Evolutionary conservation across 64 coral and sea anemone genomes (phyloP).

Genomic region (Catalaphyllia jardinei): DNA sequence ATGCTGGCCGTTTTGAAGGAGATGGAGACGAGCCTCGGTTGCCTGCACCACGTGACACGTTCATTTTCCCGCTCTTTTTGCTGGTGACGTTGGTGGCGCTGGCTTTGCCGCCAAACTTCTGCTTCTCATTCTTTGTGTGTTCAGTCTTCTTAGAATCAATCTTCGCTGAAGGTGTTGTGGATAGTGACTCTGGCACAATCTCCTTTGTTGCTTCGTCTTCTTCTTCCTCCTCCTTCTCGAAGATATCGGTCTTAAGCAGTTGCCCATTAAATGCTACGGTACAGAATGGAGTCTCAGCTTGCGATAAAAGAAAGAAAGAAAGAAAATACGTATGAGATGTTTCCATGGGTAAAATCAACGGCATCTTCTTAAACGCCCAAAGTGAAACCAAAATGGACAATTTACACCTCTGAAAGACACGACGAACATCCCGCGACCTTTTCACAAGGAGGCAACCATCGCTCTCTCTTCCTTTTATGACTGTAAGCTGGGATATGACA

Average conservation of each 20-base stretch:
- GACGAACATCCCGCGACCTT: no score
- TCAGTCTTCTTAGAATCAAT: slow-evolving; percentile 19
- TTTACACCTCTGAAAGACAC: no score
- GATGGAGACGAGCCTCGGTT: background rate
- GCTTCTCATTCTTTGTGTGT: slow-evolving; percentile 4
- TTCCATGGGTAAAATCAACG: no score
- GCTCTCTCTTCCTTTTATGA: no score
- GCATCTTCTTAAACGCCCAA: no score
- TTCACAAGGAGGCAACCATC: no score
- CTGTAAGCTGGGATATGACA: no score
- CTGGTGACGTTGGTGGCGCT: background rate
- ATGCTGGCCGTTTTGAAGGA: background rate
- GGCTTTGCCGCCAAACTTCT: background rate
- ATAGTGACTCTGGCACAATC: background rate
- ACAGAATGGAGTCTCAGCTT: slow-evolving; percentile 79
- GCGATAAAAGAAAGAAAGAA: background rate
- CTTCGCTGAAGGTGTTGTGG: background rate
- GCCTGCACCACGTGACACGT: background rate
- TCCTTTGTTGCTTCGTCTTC: background rate
- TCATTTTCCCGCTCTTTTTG: background rate
- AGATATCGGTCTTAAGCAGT: slow-evolving; percentile 63
- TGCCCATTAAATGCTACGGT: slow-evolving; percentile 62
- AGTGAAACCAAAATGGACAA: no score
- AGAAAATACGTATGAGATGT: background rate
- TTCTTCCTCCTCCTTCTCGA: slow-evolving; percentile 44